phyloP scores from a whole-genome alignment of 2,113 vertebrate genomes.

The Grus americana region DNA sequence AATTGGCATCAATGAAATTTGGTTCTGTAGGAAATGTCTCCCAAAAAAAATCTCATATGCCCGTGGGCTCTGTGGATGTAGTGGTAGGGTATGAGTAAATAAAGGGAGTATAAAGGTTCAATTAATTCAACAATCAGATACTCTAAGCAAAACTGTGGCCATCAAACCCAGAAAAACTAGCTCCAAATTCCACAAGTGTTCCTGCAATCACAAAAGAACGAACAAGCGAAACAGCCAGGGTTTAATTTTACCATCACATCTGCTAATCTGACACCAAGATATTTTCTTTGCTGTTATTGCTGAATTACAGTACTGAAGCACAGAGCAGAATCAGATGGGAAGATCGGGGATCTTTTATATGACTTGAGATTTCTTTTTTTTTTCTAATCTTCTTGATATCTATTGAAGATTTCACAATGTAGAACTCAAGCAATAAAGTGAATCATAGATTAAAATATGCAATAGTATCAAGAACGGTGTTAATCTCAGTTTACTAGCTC shows the following conservation, averaged over 20 bases:
- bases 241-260: background rate
- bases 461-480: background rate
- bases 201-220: background rate
- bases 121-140: background rate
- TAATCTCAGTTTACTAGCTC: conserved; percentile 28
- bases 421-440: background rate
- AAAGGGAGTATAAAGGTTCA: background rate
- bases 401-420: background rate
- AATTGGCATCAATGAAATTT: background rate
- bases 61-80: background rate
- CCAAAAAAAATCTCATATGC: background rate
- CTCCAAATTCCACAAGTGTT: background rate
- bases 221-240: background rate
- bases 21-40: background rate
- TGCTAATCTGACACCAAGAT: background rate
- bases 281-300: background rate
- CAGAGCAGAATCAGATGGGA: background rate
- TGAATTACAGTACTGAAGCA: background rate
- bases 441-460: conserved; percentile 20
- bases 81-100: background rate
- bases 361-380: background rate
- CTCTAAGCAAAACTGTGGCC: background rate
- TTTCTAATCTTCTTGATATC: background rate
- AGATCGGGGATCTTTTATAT: background rate
- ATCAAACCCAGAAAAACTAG: background rate